Percentiles rank a stretch among this genome's conserved stretches.
phyloP scores from a whole-genome alignment of 2,113 vertebrate species.

The Zosterops pallidus region DNA sequence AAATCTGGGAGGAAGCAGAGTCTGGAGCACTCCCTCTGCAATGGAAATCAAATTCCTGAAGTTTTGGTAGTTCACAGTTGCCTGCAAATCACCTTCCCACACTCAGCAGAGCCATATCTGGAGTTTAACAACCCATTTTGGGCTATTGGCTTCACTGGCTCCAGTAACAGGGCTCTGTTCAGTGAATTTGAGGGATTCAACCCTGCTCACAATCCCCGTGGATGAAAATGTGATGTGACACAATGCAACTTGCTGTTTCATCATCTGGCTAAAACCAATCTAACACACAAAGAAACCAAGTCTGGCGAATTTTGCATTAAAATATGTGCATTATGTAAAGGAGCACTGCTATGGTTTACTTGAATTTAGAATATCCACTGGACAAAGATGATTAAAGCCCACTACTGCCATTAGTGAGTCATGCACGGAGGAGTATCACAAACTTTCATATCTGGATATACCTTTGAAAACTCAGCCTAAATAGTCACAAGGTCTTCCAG shows the following conservation, averaged over 20 bases:
- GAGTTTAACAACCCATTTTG: not conserved
- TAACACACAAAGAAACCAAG: not conserved
- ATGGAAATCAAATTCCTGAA: not conserved
- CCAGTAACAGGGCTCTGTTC: not conserved
- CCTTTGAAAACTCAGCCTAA: conserved; percentile 10
- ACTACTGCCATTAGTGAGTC: not conserved
- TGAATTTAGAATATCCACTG: not conserved
- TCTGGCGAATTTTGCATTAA: not conserved
- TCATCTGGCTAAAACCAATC: not conserved
- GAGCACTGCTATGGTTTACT: not conserved
- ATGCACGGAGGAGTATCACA: not conserved
- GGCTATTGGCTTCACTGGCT: not conserved
- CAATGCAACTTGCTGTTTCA: not conserved
- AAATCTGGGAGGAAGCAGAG: not conserved
- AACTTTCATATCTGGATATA: not conserved
- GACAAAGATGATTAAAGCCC: not conserved
- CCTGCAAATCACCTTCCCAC: not conserved
- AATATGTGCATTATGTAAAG: not conserved
- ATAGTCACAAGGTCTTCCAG: not conserved
- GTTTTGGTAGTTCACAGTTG: not conserved
- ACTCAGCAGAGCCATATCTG: not conserved
- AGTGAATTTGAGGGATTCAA: not conserved
- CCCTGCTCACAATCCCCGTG: not conserved
- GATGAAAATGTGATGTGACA: not conserved
- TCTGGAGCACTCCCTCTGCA: not conserved